phyloP scores from a whole-genome alignment of 2,797 vertebrate genomes.

The Lagocephalus sceleratus region DNA sequence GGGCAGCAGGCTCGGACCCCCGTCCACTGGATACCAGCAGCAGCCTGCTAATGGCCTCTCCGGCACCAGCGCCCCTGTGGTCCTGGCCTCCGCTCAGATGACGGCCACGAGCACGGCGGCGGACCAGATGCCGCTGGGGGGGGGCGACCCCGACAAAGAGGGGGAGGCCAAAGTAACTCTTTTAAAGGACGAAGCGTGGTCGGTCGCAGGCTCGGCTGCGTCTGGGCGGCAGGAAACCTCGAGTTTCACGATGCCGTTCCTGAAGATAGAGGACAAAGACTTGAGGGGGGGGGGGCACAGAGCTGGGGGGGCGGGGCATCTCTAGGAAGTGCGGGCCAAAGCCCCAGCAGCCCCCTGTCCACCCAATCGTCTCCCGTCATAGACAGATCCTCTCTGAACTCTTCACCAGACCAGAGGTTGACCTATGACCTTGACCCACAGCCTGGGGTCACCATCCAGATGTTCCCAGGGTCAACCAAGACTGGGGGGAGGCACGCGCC shows the following conservation, averaged over 20 bases:
- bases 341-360: conserved; percentile 67
- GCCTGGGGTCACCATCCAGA: conserved; percentile 30
- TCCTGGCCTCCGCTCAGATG: conserved; percentile 36
- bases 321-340: conserved; percentile 72
- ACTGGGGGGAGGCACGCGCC: conserved; percentile 60
- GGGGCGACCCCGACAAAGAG: neutral
- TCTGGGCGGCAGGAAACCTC: conserved; percentile 5
- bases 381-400: conserved; percentile 35
- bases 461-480: conserved; percentile 26
- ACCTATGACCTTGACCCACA: conserved; percentile 30
- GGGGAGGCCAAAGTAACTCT: conserved; percentile 41
- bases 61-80: conserved; percentile 39
- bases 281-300: conserved; percentile 57
- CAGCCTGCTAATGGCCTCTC: conserved; percentile 51
- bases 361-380: conserved; percentile 58
- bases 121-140: conserved; percentile 48
- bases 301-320: conserved; percentile 39
- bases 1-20: conserved; percentile 47
- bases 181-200: conserved; percentile 45
- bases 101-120: conserved; percentile 37
- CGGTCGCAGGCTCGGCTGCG: conserved; percentile 25
- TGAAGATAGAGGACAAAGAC: conserved; percentile 64
- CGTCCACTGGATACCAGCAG: conserved; percentile 65
- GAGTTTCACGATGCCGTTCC: conserved; percentile 25
- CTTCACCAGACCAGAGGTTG: conserved; percentile 20